Conservation (phyloP, 2,888 invertebrate species). For the Globia sparganii region DNA sequence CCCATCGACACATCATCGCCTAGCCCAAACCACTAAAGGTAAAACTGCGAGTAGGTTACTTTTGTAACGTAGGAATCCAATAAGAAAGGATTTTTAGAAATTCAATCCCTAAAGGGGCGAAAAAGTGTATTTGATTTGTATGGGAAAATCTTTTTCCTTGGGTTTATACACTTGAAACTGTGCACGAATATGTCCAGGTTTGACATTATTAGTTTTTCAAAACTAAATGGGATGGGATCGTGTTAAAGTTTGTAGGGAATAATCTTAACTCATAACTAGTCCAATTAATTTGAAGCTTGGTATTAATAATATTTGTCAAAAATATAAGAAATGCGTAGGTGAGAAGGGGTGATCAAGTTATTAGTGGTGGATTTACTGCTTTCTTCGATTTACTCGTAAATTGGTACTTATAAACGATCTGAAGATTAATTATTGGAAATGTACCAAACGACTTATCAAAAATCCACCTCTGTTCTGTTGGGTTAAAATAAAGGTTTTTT, state of each 20-base stretch:
- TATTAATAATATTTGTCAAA: background rate
- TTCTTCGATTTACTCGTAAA: background rate
- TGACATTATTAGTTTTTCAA: background rate
- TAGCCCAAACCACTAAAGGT: background rate
- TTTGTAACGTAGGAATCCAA: background rate
- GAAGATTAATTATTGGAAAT: background rate
- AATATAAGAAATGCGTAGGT: background rate
- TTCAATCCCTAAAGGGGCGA: background rate
- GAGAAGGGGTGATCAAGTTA: background rate
- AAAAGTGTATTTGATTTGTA: background rate
- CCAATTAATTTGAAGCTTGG: background rate
- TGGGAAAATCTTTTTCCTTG: background rate
- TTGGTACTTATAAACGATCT: background rate
- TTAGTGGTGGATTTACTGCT: background rate
- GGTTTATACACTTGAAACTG: background rate
- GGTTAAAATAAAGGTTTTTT: background rate
- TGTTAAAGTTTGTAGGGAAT: background rate
- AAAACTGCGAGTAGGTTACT: background rate
- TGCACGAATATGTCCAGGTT: background rate
- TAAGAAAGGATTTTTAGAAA: background rate
- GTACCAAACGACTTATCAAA: background rate
- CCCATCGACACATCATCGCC: background rate
- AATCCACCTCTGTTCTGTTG: background rate
- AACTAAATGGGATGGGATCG: too few relatives aligned
- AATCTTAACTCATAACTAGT: background rate